A percentile compares a stretch with the other conserved stretches of the same genome.
phyloP scores from a whole-genome alignment of 1,140 invertebrate species.

The Drosophila nasuta region DNA sequence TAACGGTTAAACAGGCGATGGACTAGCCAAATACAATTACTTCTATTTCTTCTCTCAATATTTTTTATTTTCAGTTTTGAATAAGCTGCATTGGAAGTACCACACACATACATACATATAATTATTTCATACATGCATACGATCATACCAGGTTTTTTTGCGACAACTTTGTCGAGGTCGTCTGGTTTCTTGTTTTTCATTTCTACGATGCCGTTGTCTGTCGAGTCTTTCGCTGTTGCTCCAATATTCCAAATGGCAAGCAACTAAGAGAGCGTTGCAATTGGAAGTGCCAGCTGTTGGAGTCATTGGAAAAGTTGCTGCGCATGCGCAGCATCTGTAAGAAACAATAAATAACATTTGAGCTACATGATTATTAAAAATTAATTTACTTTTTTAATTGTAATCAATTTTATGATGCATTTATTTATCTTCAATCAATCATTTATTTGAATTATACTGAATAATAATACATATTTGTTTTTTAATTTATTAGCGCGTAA shows the following conservation, averaged over 20 bases:
- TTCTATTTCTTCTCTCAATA: not conserved
- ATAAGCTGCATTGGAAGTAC: not conserved
- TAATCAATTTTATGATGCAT: too few relatives aligned
- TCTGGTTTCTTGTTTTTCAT: conserved; percentile 74
- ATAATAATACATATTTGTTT: not conserved
- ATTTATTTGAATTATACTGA: too few relatives aligned
- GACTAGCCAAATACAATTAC: not conserved
- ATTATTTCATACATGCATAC: conserved; percentile 24
- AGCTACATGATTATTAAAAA: not conserved
- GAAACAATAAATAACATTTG: conserved; percentile 8
- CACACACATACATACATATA: not conserved
- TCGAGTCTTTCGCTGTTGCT: conserved; percentile 48
- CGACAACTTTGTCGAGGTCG: conserved; percentile 80
- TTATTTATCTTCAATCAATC: too few relatives aligned
- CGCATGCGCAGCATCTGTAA: conserved; percentile 29
- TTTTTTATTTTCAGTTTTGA: conserved; percentile 26
- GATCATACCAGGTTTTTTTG: conserved; percentile 47
- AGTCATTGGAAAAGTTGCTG: conserved; percentile 28
- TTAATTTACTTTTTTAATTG: not conserved
- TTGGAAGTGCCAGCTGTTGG: conserved; percentile 49
- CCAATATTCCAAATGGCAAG: conserved; percentile 50
- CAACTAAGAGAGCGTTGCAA: conserved; percentile 30
- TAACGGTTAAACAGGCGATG: conserved; percentile 30
- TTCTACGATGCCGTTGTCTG: conserved; percentile 59
- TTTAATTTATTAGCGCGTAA: not conserved